Evolutionary conservation across 2,113 vertebrate species (phyloP).

Genomic region (Glaucidium brasilianum): DNA sequence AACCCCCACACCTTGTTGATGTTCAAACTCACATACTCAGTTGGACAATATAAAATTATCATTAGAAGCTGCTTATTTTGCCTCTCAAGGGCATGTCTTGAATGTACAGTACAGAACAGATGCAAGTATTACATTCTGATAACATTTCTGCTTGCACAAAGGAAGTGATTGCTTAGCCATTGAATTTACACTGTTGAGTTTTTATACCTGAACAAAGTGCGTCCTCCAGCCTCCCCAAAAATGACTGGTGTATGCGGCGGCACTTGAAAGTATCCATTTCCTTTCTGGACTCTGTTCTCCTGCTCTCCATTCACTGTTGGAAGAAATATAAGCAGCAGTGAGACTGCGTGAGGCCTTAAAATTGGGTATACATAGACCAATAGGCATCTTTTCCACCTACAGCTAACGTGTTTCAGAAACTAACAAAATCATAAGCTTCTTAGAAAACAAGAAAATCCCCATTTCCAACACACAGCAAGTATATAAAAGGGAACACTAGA

Average conservation of each 20-base stretch:
- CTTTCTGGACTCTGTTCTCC: constrained; percentile 94
- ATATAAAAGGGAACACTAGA: background rate
- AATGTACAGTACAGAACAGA: background rate
- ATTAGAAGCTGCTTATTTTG: background rate
- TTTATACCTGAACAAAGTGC: constrained; percentile 92
- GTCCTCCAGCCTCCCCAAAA: constrained; percentile 95
- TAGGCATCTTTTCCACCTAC: background rate
- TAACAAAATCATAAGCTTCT: background rate
- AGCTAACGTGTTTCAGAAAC: background rate
- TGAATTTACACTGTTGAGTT: background rate
- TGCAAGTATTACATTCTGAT: background rate
- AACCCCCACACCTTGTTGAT: background rate
- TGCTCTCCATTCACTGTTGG: constrained; percentile 91
- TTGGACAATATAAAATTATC: background rate
- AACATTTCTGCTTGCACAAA: background rate
- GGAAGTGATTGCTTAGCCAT: background rate
- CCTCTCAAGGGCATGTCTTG: background rate
- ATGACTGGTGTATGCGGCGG: constrained; percentile 98
- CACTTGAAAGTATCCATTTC: constrained; percentile 98
- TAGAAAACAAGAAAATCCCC: background rate
- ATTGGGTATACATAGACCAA: background rate
- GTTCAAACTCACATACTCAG: background rate
- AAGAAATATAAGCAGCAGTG: background rate
- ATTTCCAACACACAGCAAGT: background rate
- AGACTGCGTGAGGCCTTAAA: background rate